These are phyloP conservation scores for Nezara viridula DNA, from an alignment of 2,888 invertebrate genomes.

Conservation along the genomic window DNA sequence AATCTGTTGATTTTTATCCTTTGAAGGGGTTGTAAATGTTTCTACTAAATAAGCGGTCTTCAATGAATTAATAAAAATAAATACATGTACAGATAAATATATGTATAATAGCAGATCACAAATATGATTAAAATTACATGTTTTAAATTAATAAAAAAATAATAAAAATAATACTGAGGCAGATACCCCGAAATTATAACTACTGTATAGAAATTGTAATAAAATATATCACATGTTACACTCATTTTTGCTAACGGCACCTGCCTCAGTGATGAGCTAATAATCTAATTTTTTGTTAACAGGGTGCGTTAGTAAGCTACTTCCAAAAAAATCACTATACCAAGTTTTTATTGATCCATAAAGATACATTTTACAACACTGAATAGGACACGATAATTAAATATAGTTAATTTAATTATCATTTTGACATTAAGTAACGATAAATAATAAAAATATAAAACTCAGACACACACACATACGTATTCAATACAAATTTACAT, in stretches of 20 bases:
- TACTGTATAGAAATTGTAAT: background rate
- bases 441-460: background rate
- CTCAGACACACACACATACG: background rate
- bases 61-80: background rate
- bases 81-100: background rate
- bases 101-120: background rate
- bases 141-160: background rate
- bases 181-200: background rate
- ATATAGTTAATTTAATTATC: background rate
- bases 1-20: constrained; percentile 34
- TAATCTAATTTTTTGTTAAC: background rate
- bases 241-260: background rate
- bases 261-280: background rate
- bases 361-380: background rate
- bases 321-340: constrained; percentile 24
- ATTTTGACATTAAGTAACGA: background rate
- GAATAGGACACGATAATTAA: background rate
- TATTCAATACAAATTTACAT: background rate
- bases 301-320: background rate
- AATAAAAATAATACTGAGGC: background rate
- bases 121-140: background rate
- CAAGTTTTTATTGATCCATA: background rate
- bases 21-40: constrained; percentile 31
- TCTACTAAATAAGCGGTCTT: constrained; percentile 29
- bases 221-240: too few species aligned